These are phyloP conservation scores for Drosophila phalerata DNA, from an alignment of 2,888 invertebrate species.

Conservation along the genomic window DNA sequence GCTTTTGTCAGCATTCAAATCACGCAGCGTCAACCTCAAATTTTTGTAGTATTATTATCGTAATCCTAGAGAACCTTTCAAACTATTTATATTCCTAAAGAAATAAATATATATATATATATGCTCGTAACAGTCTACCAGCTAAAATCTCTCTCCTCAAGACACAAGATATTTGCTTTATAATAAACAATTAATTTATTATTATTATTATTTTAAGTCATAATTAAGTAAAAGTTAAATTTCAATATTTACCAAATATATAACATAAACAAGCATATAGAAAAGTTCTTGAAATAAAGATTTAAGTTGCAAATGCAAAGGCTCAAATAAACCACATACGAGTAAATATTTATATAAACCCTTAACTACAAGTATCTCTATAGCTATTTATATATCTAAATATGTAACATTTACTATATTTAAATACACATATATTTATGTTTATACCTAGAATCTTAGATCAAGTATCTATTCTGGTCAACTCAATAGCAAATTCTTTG, in stretches of 20 bases:
- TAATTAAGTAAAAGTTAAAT: constrained; percentile 3
- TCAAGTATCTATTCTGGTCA: constrained; percentile 2
- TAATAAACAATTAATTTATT: constrained; percentile 1
- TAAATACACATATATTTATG: not conserved
- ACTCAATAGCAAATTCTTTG: constrained; percentile 19
- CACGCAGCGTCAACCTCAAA: constrained; percentile 3
- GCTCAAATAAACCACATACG: constrained; percentile 36
- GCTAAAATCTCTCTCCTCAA: not conserved
- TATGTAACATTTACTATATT: not conserved
- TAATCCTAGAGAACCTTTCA: not conserved
- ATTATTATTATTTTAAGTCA: not conserved
- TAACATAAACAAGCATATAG: constrained; percentile 17
- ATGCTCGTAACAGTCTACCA: constrained; percentile 23
- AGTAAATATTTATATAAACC: constrained; percentile 27
- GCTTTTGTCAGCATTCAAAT: constrained; percentile 2
- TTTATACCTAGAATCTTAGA: constrained; percentile 9
- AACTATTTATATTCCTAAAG: not conserved
- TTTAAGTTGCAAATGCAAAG: constrained; percentile 29
- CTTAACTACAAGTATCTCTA: constrained; percentile 14
- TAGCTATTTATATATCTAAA: constrained; percentile 8
- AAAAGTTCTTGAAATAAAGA: not conserved
- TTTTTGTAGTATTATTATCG: constrained; percentile 23
- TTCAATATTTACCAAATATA: constrained; percentile 15
- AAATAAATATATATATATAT: constrained; percentile 1
- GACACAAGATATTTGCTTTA: constrained; percentile 18